Base-by-base conservation (phyloP, 2,113 vertebrate genomes). In the Anguilla japonica region DNA sequence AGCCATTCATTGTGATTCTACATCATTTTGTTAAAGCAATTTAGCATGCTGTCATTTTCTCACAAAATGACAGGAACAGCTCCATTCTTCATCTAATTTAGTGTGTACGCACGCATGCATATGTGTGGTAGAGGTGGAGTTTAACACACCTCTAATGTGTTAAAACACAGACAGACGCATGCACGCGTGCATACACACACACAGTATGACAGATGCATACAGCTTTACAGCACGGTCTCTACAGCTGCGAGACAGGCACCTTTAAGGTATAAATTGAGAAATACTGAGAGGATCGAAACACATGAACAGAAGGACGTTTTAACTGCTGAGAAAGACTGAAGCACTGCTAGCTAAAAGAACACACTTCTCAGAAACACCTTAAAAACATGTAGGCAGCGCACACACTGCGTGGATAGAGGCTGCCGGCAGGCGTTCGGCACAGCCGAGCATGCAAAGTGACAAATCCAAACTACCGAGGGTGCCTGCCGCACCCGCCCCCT, bases 161-260 rank as follows among this genome's bases (percentile, higher is more conserved):
- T 53, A 53, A 46, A 41, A 82, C 34, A n/a, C 22, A 71, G 26
- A 56, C 81, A 56, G 34, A 79, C n/a, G 53, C 63, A 41, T 18
- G 39, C 86, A 46, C 79, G 50, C 80, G 39, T 41, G 63, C 67
- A 43, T 67, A 83, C 86, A 57, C 63, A 83, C n/a, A 56, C 41
- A 83, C 18, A 71, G 83, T 75, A 18, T 22, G 41, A 34, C 83
- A 85, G 83, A 79, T 80, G 67, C 18, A 83, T 34, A 53, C 50
- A 11, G 13, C 50, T 53, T 53, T 20, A 29, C 67, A 81, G 71
- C 71, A n/a, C 34, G 22, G 71, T 26, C 26, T 75, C 26, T 13
- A 13, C 26, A 75, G n/a, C 71, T 75, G 71, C 9, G 26, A 29
- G 71, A 9, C 71, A 29, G 71, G 71, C 11, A 26, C n/a, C 71